These are phyloP conservation scores for Crotalus helleri DNA, from an alignment of 2,113 vertebrate genomes.

Conservation along the genomic window DNA sequence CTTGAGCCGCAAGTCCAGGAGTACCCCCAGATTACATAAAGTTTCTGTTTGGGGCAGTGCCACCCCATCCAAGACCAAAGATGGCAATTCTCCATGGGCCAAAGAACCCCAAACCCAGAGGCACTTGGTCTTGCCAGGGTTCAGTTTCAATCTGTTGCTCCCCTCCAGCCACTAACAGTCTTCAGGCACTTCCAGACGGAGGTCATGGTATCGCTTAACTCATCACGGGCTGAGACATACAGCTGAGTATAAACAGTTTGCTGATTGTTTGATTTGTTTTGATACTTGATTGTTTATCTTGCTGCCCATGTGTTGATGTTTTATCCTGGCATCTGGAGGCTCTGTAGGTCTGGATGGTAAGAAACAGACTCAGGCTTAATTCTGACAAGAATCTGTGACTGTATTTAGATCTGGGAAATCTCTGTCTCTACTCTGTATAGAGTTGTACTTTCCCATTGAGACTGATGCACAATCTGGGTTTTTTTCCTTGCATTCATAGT, in stretches of 20 bases:
- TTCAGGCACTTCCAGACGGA: too few relatives aligned
- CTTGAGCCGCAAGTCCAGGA: too few relatives aligned
- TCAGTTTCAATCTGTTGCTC: too few relatives aligned
- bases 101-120: too few relatives aligned
- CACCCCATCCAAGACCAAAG: too few relatives aligned
- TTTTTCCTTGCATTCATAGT: background rate
- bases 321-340: background rate
- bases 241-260: background rate
- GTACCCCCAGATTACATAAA: too few relatives aligned
- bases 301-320: background rate
- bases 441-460: background rate
- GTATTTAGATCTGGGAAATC: background rate
- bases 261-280: background rate
- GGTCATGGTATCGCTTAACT: too few relatives aligned
- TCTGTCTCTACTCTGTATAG: background rate
- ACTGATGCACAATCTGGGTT: background rate
- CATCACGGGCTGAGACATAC: too few relatives aligned
- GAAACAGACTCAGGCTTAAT: background rate
- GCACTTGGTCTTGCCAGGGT: too few relatives aligned
- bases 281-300: background rate
- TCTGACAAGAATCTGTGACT: background rate
- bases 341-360: background rate
- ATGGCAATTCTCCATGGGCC: too few relatives aligned
- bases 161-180: too few relatives aligned
- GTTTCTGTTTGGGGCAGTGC: too few relatives aligned